Evolutionary conservation across 2,888 invertebrate genomes (phyloP), one percentile per base, ranked within the genome.

Genomic region (Drosophila kokeensis): DNA sequence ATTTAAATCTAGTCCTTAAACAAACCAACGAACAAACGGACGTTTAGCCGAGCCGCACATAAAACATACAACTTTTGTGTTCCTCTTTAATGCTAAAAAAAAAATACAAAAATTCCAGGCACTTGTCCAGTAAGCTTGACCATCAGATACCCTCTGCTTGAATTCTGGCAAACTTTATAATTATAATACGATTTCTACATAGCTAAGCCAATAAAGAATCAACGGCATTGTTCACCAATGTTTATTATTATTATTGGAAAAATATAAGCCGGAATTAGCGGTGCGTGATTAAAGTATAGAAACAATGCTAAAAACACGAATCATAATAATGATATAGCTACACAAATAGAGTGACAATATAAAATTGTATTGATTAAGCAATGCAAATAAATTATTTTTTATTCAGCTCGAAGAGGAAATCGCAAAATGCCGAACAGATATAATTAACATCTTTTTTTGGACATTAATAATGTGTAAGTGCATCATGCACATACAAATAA

Each of bases 1-100:
- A 85, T 85, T 85, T 90, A 85, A 85, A 85, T 86, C 73, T 72
- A 63, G 74, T 63, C 69, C 67, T 73, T 68, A 58, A 76, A 50
- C 65, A 69, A 70, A 50, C 65, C 64, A 70, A 69, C 66, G 61
- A 45, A 63, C 63, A 52, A 38, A 54, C 48, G 58, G 42, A 65
- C 68, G 40, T 36, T 52, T 53, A 53, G 4, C 40, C 32, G 18
- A 24, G 24, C 42, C 29, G 53, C 57, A 62, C 52, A 79, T 52
- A 75, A 76, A 66, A 63, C 66, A 70, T 54, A 38, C 50, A 52
- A 49, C 61, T 62, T 64, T 64, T 42, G 50, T 49, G 40, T 40
- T 38, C 24, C 54, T 40, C 27, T 40, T 40, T 40, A 57, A 49
- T 52, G 70, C 32, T 29, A 27, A 57, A 57, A 62, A 57, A 57